These are phyloP conservation scores for Rhopalosiphum nymphaeae DNA, from an alignment of 2,888 invertebrate genomes.

Conservation along the genomic window DNA sequence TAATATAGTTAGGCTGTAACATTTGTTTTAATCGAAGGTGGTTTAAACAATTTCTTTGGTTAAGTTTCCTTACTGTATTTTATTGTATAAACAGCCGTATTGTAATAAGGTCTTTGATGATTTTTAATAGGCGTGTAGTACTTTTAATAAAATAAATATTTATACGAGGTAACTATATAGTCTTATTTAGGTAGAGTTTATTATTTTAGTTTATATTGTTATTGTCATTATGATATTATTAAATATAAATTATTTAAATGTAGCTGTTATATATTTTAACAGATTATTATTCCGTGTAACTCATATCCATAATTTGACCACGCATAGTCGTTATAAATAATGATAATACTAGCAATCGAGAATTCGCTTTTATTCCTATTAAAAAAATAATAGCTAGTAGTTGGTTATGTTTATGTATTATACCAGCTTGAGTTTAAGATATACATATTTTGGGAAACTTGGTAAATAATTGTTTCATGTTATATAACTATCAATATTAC, in stretches of 20 bases:
- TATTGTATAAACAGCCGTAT: background rate
- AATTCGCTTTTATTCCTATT: background rate
- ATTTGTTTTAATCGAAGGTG: background rate
- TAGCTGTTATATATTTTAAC: background rate
- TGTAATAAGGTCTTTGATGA: background rate
- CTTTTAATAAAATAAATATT: background rate
- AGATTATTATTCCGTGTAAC: background rate
- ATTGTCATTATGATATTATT: background rate
- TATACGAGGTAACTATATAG: background rate
- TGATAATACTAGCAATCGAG: background rate
- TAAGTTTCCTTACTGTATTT: background rate
- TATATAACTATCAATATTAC: background rate
- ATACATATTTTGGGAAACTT: too few relatives aligned
- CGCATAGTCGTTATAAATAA: background rate
- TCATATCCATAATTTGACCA: background rate
- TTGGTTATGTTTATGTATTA: background rate
- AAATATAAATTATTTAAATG: background rate
- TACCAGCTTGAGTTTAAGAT: background rate
- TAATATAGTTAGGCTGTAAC: background rate
- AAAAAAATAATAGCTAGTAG: background rate
- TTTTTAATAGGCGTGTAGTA: background rate
- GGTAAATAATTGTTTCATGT: background rate
- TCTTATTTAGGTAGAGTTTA: background rate
- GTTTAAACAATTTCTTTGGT: background rate
- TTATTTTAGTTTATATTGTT: background rate